A percentile compares a stretch with the other conserved stretches of the same genome.
Evolutionary conservation across 1,140 invertebrate species (phyloP).

Genomic region (Zaprionus tsacasi): DNA sequence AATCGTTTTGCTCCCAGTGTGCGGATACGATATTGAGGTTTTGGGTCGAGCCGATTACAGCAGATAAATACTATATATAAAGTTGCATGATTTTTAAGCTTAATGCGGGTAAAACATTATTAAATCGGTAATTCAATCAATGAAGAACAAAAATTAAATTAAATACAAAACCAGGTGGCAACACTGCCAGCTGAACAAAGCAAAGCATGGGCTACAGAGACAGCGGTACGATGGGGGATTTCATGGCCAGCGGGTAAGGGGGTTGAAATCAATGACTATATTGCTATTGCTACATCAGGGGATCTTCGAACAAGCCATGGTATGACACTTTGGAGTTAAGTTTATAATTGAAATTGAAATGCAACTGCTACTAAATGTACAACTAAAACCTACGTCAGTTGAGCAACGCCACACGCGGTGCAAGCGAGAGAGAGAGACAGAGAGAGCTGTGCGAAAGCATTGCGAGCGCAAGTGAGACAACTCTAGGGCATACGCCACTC

Average conservation of each 20-base stretch:
- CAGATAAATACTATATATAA: not conserved
- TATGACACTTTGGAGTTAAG: not conserved
- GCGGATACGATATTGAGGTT: not conserved
- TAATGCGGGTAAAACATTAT: constrained; percentile 1
- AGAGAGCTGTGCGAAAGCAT: not conserved
- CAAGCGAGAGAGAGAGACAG: constrained; percentile 7
- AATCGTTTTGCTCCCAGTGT: constrained; percentile 10
- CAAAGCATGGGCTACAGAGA: not conserved
- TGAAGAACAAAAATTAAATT: not conserved
- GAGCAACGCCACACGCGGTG: constrained; percentile 18
- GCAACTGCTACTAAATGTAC: not conserved
- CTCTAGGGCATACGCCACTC: constrained; percentile 10
- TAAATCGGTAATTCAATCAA: constrained; percentile 7
- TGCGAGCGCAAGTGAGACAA: constrained; percentile 27
- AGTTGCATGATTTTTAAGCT: not conserved
- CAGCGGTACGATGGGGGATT: not conserved
- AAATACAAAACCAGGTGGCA: constrained; percentile 22
- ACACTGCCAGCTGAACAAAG: constrained; percentile 1
- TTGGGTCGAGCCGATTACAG: not conserved
- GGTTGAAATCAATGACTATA: constrained; percentile 25
- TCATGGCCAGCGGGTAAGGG: constrained; percentile 2
- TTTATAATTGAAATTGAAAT: not conserved
- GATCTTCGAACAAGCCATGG: constrained; percentile 18
- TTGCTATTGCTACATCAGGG: constrained; percentile 8
- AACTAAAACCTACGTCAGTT: constrained; percentile 29